These are phyloP conservation scores for Propsilocerus akamusi DNA, from an alignment of 1,140 invertebrate genomes.

Conservation along the genomic window DNA sequence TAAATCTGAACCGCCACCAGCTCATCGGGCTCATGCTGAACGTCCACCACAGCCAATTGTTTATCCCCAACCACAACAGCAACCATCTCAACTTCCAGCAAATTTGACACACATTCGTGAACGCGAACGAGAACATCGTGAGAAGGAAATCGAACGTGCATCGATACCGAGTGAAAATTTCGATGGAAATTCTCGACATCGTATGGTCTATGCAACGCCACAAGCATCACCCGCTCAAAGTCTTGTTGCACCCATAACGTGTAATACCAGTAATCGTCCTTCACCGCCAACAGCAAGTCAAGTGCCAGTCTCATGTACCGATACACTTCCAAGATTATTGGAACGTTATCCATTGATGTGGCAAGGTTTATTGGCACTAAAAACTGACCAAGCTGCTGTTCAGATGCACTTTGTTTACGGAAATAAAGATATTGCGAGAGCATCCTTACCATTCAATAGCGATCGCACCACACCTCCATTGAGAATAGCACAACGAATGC, in stretches of 20 bases:
- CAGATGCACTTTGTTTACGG: slow-evolving; percentile 98
- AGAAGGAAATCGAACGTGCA: slow-evolving; percentile 9
- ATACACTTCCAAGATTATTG: slow-evolving; percentile 57
- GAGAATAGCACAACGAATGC: slow-evolving; percentile 89
- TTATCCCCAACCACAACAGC: slow-evolving; percentile 16
- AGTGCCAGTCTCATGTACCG: slow-evolving; percentile 52
- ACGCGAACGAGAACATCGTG: slow-evolving; percentile 14
- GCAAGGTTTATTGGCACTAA: slow-evolving; percentile 85
- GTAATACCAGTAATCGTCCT: slow-evolving; percentile 19
- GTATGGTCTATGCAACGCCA: neutral
- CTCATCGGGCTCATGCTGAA: slow-evolving; percentile 29
- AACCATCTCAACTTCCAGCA: slow-evolving; percentile 13
- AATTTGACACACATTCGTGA: slow-evolving; percentile 10
- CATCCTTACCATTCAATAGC: slow-evolving; percentile 58
- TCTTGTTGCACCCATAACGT: slow-evolving; percentile 7
- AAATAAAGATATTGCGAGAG: slow-evolving; percentile 65
- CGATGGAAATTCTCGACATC: neutral
- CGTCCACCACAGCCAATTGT: slow-evolving; percentile 14
- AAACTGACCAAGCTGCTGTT: slow-evolving; percentile 89
- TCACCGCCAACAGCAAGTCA: slow-evolving; percentile 54
- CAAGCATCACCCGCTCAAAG: neutral
- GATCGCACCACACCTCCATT: slow-evolving; percentile 68
- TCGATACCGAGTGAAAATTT: slow-evolving; percentile 8
- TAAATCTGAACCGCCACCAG: slow-evolving; percentile 36
- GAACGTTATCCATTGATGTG: slow-evolving; percentile 88